phyloP scores from a whole-genome alignment of 2,797 vertebrate species.

The Enteromius thamalakanensis region DNA sequence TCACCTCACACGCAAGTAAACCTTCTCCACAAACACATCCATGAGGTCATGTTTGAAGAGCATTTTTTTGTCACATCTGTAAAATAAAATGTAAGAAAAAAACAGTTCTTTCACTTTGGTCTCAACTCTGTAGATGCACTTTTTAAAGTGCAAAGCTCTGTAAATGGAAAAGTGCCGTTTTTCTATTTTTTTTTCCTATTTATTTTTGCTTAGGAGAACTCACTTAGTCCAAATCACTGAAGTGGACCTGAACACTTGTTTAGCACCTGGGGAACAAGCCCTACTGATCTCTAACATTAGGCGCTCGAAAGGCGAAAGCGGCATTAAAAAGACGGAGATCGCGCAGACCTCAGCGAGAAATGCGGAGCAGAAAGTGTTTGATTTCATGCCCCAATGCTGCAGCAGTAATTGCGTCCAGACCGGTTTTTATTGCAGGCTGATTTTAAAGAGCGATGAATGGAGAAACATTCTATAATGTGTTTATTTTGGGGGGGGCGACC shows the following conservation, averaged over 20 bases:
- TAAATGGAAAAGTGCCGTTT: conserved; percentile 67
- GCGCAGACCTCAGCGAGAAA: conserved; percentile 89
- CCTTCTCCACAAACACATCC: conserved; percentile 7
- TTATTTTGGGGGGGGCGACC: conserved; percentile 95
- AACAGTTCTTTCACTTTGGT: conserved; percentile 70
- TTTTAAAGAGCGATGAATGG: conserved; percentile 95
- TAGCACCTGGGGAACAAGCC: conserved; percentile 62
- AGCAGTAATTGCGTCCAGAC: conserved; percentile 96
- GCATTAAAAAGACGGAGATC: conserved; percentile 68
- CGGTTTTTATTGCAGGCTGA: conserved; percentile 93
- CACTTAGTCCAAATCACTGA: conserved; percentile 77
- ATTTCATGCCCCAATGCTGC: conserved; percentile 94
- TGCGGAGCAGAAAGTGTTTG: conserved; percentile 79
- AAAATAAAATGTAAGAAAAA: conserved; percentile 63
- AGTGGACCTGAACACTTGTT: conserved; percentile 69
- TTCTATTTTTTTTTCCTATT: conserved; percentile 70
- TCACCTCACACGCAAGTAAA: neutral
- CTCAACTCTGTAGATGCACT: conserved; percentile 72
- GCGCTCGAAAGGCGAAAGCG: conserved; percentile 46
- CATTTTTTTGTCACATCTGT: conserved; percentile 57
- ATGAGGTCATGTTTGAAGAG: conserved; percentile 42
- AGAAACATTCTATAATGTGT: conserved; percentile 96
- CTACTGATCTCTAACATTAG: conserved; percentile 53
- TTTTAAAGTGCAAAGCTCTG: conserved; percentile 69
- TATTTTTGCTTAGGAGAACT: conserved; percentile 69